Evolutionary conservation across 1,140 invertebrate species (phyloP), one percentile per base, ranked within the genome.

Genomic region (Procambarus clarkii): DNA sequence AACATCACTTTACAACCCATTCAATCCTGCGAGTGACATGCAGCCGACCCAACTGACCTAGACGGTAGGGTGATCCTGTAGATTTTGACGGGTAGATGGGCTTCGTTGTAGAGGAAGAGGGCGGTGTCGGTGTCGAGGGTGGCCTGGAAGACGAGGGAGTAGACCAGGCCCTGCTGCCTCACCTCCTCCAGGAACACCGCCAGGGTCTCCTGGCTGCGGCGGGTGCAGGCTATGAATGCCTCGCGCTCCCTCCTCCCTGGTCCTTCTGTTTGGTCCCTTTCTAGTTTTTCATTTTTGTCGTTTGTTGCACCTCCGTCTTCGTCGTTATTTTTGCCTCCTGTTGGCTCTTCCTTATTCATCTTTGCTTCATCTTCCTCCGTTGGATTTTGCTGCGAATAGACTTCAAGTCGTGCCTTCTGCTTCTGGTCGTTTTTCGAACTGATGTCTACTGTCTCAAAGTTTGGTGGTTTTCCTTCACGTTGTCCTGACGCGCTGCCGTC

Each of bases 91-190:
- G 92, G 92, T 4, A 88, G 69, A 48, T 93, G 82, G 0, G 86
- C 83, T 82, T 93, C 92, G 71, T 91, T 93, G 45, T 91, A 91
- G n/a, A 88, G 50, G 58, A 93, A 93, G 76, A 93, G 74, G 18
- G 90, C 89, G n/a, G 85, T 85, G 64, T 93, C 86, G 7, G 80
- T 77, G 71, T 91, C 89, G 3, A 93, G 81, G 13, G 89, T 85
- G 45, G 89, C 80, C 82, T 93, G 92, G 48, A 85, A 93, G 13
- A 91, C 86, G 8, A 91, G 80, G 5, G 21, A 69, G 54, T 88
- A 45, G 0, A 21, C 18, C 58, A 93, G 83, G 9, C 91, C 86
- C 76, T 93, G 88, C 0, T 74, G 79, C 2, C 64, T n/a, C 46
- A 91, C 79, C 78, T 91, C 92, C 44, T 87, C 71, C 54, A 93